Evolutionary conservation across 2,888 invertebrate species (phyloP), one percentile per base, ranked within the genome.

Genomic region (Pachycephus smyrnensis): DNA sequence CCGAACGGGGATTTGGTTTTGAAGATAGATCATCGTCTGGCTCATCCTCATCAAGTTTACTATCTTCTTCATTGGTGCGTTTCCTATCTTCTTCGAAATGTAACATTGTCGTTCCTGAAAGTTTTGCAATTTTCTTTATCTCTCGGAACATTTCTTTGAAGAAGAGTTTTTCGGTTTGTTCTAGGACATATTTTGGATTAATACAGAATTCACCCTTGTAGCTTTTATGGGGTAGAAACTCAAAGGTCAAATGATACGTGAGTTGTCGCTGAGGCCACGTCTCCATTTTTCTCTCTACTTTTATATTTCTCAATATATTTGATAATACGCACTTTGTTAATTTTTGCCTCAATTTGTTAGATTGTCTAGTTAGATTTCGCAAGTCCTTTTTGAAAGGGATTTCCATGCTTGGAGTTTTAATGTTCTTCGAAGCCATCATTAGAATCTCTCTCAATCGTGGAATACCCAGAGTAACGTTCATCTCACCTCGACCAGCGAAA

Each of bases 391-490:
- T 92, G 83, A 99, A 96, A 0, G 98, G 98, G 83, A 98, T 96
- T 88, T 98, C 98, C 97, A 99, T 98, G 76, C 96, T 96, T 0
- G 99, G 99, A 0, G 99, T 99, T 92, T 98, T 97, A 15, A 99
- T 96, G 80, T 95, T 96, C n/a, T 94, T 95, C 1, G 98, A 96
- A 0, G 98, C 99, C 87, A 96, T 95, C 99, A 99, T 99, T 0
- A 99, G 93, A 85, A 99, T 98, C 94, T 99, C 99, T 85, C 98
- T 93, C 9, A 99, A 93, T 85, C 99, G 95, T 0, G 99, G 99
- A 86, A 99, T 99, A 93, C 99, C 99, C n/a, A 99, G 94, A 0
- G 99, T 99, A 0, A 99, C 99, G 93, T 99, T 99, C 99, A 99
- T 99, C 92, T 99, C 99, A 93, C 99, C 99, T 92, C 99, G 95